Base-by-base conservation (phyloP, 2,888 invertebrate genomes). In the Xylota segnis region DNA sequence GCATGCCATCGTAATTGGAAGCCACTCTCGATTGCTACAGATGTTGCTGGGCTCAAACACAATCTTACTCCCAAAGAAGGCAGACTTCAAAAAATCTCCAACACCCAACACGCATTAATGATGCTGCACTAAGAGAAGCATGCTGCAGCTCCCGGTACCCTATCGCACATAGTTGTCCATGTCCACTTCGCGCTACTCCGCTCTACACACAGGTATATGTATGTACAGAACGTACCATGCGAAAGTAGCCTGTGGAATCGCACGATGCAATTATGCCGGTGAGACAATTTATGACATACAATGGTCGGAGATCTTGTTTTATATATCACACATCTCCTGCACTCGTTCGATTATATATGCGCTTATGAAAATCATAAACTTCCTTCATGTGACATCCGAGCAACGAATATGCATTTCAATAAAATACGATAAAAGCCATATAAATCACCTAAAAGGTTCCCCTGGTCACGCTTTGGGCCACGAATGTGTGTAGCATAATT, bases 351-450 rank as follows among this genome's bases (percentile, higher is more conserved):
- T 86, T 86, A 86, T 89, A 89, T 90, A 90, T 89, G 89, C 89
- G 89, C 90, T 90, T 91, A 92, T 92, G 91, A 91, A 91, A 91
- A 92, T 92, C 92, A 92, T 92, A 92, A 92, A 92, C 91, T 91
- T 89, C 88, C 82, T 88, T 87, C 90, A 89, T 89, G 90, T 91
- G 92, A 91, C 92, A 91, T 89, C 88, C 89, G 90, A 92, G 92
- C 92, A 92, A 91, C 91, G 91, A 92, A 92, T 92, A 92, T 92
- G 92, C 92, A 92, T 92, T 92, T 92, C 92, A 92, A 92, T 92
- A 92, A 92, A 92, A 92, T 92, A 91, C 91, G 90, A 90, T 92
- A 92, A 92, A 92, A 92, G 92, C 91, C 91, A 87, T 90, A 92
- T 92, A 92, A 92, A 92, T 92, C 92, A 92, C 92, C 74, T 82